Evolutionary conservation across 2,888 invertebrate genomes (phyloP), one percentile per base, ranked within the genome.

Genomic region (Carterocephalus palaemon): DNA sequence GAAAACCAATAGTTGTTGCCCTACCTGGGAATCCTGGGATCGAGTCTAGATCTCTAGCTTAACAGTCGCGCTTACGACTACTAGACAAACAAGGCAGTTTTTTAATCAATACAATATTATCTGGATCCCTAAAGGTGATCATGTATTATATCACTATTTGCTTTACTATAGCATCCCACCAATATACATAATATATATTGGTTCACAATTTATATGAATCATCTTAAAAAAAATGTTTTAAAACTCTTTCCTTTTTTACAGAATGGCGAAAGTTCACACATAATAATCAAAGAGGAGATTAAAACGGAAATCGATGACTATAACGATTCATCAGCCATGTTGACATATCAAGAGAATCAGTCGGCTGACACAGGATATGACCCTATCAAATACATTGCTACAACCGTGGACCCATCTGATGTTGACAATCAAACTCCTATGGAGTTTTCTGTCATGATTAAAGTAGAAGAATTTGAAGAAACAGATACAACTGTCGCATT

Each of bases 391-490:
- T 19, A 4, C 19, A 6, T 3, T 4, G 19, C 6, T 19, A 47
- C 40, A 49, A 52, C 36, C 51, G 52, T 5, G 29, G 24, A 40
- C 45, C 4, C 40, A 32, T n/a, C 42, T 34, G 10, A 45, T 45
- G 12, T 33, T 47, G 8, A 10, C 6, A 12, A 16, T 6, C 9
- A 10, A 8, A 33, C 43, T 6, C 33, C 43, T 1, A 17, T 49
- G 8, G 42, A 56, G 8, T 57, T 62, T 31, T 57, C 59, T 0
- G 43, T 63, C 3, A 59, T 62, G 19, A 49, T 65, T 7, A 59
- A 64, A 45, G 57, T 65, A 1, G 62, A 62, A 16, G 53, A 54
- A 32, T 49, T 37, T 24, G 40, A 53, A 22, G 52, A 54, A 7
- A n/a, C 46, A 7, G 7, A n/a, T n/a, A n/a, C n/a, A n/a, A n/a